Base-by-base conservation (phyloP, 1,140 invertebrate species). In the Drosophila mojavensis region DNA sequence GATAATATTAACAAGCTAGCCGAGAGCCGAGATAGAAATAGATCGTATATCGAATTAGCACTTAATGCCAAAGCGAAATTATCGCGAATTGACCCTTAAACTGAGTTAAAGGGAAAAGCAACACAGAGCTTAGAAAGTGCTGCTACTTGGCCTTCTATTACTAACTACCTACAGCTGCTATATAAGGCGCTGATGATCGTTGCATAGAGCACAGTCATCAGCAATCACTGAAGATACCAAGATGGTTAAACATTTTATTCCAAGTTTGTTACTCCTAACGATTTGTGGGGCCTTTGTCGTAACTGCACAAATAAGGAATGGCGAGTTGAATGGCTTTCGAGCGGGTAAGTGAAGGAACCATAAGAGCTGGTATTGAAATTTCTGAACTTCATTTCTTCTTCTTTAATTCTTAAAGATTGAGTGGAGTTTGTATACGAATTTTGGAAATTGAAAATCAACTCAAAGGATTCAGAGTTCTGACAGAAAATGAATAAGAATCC, bases 1-100 rank as follows among this genome's bases (percentile, higher is more conserved):
- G 83, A 88, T 89, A 83, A 68, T 67, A 67, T 26, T 65, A 47
- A 51, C 58, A 53, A 67, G 51, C 17, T 15, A 2, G 20, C 20
- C 20, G 20, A 24, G 20, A 24, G 20, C 20, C 20, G 20, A 24
- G 3, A 24, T 2, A 24, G 10, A 30, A 59, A 54, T 61, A 64
- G 64, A 70, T 76, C 58, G 68, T 53, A 58, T 70, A 41, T 55
- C 43, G 72, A 79, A 74, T 61, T 68, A 54, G 55, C 62, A 69
- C 39, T 62, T 66, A 55, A 69, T 24, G 24, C n/a, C 7, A 24
- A 41, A 13, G 65, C 55, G 13, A 81, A 65, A 69, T 63, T 68
- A 54, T 7, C 51, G 26, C 26, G 62, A 73, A 50, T 63, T 66
- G 41, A 17, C 39, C 28, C 36, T 28, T 55, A 45, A 70, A 55